These are phyloP conservation scores for Lepidurus arcticus DNA, from an alignment of 1,140 invertebrate species.

Conservation along the genomic window DNA sequence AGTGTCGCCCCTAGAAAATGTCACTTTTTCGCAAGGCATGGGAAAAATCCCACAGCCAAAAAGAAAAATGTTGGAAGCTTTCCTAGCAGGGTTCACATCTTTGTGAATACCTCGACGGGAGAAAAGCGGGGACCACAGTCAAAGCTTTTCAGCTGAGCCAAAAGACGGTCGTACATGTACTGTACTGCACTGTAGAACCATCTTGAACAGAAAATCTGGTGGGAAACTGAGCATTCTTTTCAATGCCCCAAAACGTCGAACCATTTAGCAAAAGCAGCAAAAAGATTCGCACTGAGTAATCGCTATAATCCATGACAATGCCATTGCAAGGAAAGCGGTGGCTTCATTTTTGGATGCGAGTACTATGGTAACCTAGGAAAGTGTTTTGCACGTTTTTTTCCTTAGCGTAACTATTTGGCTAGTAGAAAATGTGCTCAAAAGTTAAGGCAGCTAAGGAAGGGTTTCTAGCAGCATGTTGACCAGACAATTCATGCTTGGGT, in stretches of 20 bases:
- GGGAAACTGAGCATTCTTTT: not conserved
- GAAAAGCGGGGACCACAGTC: not conserved
- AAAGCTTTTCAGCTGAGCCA: not conserved
- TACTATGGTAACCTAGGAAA: no score
- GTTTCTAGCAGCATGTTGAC: not conserved
- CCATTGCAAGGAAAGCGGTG: not conserved
- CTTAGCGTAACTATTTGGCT: no score
- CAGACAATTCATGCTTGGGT: not conserved
- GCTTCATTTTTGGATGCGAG: no score
- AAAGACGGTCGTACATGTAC: no score
- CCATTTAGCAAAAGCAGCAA: not conserved
- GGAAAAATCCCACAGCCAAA: not conserved
- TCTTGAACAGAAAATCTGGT: not conserved
- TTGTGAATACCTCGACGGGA: not conserved
- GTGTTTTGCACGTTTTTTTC: no score
- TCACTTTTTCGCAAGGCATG: not conserved
- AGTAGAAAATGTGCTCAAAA: no score
- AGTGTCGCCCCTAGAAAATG: not conserved
- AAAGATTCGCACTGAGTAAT: not conserved
- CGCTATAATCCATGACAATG: not conserved
- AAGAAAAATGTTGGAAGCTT: not conserved
- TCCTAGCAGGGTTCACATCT: not conserved
- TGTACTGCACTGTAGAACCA: no score
- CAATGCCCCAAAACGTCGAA: not conserved
- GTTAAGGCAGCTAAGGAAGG: no score